Conservation (phyloP, 23 tunicate genomes). For the Botrylloides violaceus region DNA sequence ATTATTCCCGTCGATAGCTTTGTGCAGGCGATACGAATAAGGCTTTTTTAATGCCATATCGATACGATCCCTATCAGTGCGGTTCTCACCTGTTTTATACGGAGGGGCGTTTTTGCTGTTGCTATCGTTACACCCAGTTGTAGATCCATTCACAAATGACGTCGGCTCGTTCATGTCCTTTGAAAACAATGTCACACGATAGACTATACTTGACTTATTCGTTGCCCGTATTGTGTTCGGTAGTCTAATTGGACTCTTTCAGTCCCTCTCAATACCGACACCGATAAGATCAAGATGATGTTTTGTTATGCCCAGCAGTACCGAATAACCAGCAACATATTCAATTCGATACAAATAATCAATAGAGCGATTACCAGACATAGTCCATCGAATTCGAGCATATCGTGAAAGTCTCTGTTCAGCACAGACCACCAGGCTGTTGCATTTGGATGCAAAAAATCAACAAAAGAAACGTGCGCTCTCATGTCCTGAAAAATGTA, state of each 20-base stretch:
- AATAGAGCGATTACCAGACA: slow-evolving; percentile 82
- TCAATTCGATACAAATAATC: too few species aligned
- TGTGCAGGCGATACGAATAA: too few species aligned
- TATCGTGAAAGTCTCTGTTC: slow-evolving; percentile 36
- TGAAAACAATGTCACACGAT: neutral
- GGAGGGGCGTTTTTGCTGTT: slow-evolving; percentile 56
- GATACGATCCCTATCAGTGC: too few species aligned
- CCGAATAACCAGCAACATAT: too few species aligned
- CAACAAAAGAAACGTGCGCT: slow-evolving; percentile 75
- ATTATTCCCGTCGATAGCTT: slow-evolving; percentile 15
- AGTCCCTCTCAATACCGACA: too few species aligned
- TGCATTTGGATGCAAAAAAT: slow-evolving; percentile 47
- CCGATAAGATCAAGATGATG: too few species aligned
- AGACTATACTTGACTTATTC: too few species aligned
- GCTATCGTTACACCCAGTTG: slow-evolving; percentile 27
- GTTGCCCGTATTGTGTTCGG: too few species aligned
- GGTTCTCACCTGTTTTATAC: slow-evolving; percentile 49
- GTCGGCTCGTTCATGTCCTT: slow-evolving; percentile 90
- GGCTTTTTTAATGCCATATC: too few species aligned
- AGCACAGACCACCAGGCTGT: slow-evolving; percentile 55
- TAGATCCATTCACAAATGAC: slow-evolving; percentile 32
- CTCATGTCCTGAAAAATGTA: neutral
- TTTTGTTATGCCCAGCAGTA: too few species aligned
- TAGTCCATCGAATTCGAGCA: slow-evolving; percentile 68
- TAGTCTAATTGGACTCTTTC: too few species aligned